These are phyloP conservation scores for Diabrotica undecimpunctata DNA, from an alignment of 1,140 invertebrate species.

Conservation along the genomic window DNA sequence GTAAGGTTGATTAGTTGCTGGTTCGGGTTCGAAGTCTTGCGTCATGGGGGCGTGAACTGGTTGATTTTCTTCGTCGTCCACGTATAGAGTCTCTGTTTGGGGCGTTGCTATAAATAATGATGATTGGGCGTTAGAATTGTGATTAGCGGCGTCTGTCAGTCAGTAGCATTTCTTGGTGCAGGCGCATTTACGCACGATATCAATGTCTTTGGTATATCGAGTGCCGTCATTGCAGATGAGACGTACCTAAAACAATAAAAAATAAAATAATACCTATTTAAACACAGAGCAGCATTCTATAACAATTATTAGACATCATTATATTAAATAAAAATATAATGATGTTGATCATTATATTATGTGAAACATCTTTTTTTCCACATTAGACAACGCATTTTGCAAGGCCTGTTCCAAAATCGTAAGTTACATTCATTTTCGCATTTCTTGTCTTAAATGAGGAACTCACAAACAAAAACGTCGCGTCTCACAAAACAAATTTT, in stretches of 20 bases:
- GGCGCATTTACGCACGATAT: constrained; percentile 91
- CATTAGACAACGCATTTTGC: no score
- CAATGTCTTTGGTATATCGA: constrained; percentile 91
- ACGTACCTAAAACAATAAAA: constrained; percentile 59
- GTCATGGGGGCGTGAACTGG: constrained; percentile 27
- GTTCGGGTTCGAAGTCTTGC: constrained; percentile 8
- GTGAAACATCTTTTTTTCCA: no score
- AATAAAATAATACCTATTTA: neutral
- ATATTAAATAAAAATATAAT: no score
- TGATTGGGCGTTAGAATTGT: constrained; percentile 44
- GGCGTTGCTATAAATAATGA: neutral
- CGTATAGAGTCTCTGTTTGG: constrained; percentile 23
- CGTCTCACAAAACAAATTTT: no score
- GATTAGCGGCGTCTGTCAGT: constrained; percentile 48
- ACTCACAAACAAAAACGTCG: no score
- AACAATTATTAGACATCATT: no score
- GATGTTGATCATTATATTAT: no score
- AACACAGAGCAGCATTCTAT: no score
- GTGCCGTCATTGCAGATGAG: constrained; percentile 89
- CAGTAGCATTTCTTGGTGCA: constrained; percentile 81
- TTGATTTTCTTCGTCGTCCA: constrained; percentile 14
- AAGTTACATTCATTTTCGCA: no score
- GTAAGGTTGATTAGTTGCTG: constrained; percentile 14
- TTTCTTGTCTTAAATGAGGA: no score
- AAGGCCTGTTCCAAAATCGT: no score